Base-by-base conservation (phyloP, 2,113 vertebrate genomes). In the Chaetodon auriga region DNA sequence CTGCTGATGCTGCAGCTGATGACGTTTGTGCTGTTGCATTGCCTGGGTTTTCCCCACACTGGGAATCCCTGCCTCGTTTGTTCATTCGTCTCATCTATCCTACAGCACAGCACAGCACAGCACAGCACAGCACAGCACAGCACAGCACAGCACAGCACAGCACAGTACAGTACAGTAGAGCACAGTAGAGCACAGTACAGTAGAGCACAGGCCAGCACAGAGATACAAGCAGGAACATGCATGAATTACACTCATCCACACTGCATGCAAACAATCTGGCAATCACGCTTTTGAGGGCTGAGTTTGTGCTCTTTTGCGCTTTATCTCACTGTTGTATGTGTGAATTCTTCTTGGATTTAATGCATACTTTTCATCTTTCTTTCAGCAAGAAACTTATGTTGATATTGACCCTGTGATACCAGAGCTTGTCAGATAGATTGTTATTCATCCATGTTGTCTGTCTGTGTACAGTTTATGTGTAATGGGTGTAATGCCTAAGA, bases 41-140 rank as follows among this genome's bases (percentile, higher is more conserved):
- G 84, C 88, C 69, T 75, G 89, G 91, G 92, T 89, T 85, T 92
- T 90, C 83, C 92, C 91, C 87, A 75, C 90, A 63, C 74, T 90
- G 94, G 94, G 93, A 95, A 91, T 95, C 93, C 95, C 92, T 92
- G 85, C 84, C 76, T 90, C 18, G 18, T 79, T 82, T 63, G 61
- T 84, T 84, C 73, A 18, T 38, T 68, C 57, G 71, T 90, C 82
- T 82, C 62, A 54, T 83, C 63, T 83, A 6, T 90, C 69, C 72
- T 71, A 13, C 77, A 81, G 71, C 78, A 89, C 60, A 43, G 68
- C 25, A 48, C 53, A 63, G 35, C 30, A 30, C 30, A 30, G 30
- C 30, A 30, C 30, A 30, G 30, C 30, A 30, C 30, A 30, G 30
- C 30, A 30, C 30, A 30, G 30, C 30, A 30, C 30, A 30, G 30